These are phyloP conservation scores for Drosophila nannoptera DNA, from an alignment of 1,140 invertebrate species.

Conservation along the genomic window DNA sequence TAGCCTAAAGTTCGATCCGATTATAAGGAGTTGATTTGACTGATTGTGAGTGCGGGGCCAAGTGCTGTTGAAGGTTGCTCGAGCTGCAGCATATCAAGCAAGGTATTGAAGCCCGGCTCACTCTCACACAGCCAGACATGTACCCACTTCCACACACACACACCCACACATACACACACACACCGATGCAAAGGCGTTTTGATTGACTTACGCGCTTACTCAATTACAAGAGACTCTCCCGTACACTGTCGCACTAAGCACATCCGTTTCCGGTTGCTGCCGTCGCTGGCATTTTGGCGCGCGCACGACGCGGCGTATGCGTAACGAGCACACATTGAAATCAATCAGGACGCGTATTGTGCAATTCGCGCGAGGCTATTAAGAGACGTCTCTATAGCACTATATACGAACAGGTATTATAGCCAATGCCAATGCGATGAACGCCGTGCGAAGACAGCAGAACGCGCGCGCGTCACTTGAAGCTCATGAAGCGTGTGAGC, in stretches of 20 bases:
- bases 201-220: constrained; percentile 26
- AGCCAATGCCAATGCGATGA: not conserved
- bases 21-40: no score
- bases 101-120: no score
- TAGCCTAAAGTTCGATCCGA: no score
- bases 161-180: no score
- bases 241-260: constrained; percentile 52
- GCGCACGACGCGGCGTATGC: constrained; percentile 63
- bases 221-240: constrained; percentile 25
- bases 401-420: not conserved
- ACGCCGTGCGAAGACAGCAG: constrained; percentile 29
- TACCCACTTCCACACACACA: no score
- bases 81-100: no score
- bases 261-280: constrained; percentile 67
- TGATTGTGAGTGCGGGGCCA: no score
- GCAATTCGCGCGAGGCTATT: constrained; percentile 22
- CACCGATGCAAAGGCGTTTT: not conserved
- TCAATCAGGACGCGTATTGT: constrained; percentile 69
- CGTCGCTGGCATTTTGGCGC: constrained; percentile 63
- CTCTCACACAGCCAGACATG: no score
- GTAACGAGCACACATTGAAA: constrained; percentile 72
- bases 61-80: no score
- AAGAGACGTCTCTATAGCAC: constrained; percentile 16
- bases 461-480: constrained; percentile 67
- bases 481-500: constrained; percentile 72